Base-by-base conservation (phyloP, 2,113 vertebrate genomes). In the Paradisaea rubra region DNA sequence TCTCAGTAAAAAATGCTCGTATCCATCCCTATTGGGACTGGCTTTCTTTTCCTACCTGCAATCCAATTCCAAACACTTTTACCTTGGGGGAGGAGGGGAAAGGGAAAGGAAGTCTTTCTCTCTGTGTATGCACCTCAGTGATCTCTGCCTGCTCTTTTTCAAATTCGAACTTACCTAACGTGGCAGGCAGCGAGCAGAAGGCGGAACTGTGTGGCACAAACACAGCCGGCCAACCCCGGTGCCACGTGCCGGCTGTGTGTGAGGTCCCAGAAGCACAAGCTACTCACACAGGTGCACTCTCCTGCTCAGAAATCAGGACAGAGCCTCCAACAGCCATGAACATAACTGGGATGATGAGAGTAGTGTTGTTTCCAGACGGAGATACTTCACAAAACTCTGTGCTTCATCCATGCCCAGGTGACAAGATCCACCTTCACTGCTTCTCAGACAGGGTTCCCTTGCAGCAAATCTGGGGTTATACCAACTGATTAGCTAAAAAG, bases 161-260 rank as follows among this genome's bases (percentile, higher is more conserved):
- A 41, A n/a, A 54, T 27, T 14, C 4, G 33, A 39, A 7, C 25
- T 18, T 60, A 11, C 33, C 41, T 42, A 11, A 25, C 0, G 2
- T 12, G 25, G 42, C 2, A 2, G 66, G 30, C 45, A 86, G 63
- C 1, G 9, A 77, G 59, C 6, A 73, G 22, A 61, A 18, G 8
- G 9, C 4, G 0, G 1, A 45, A 11, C 14, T 5, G 22, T 6
- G 53, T 1, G 61, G n/a, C 78, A 41, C 53, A 7, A 50, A 9
- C 0, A 0, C 42, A 27, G 60, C 71, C 17, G 25, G 41, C 41
- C 80, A 56, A 3, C 2, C 8, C 35, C 13, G 24, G 7, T 13
- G 24, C 13, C 57, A 35, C 3, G 1, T 9, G 8, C 35, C 0
- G 2, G 22, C 35, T 68, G 39, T 30, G 15, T 2, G 28, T 31